Base-by-base conservation (phyloP, 30 jellyfish, hydroid and myxozoan species). In the Aurelia aurita complex sp. Pacific region DNA sequence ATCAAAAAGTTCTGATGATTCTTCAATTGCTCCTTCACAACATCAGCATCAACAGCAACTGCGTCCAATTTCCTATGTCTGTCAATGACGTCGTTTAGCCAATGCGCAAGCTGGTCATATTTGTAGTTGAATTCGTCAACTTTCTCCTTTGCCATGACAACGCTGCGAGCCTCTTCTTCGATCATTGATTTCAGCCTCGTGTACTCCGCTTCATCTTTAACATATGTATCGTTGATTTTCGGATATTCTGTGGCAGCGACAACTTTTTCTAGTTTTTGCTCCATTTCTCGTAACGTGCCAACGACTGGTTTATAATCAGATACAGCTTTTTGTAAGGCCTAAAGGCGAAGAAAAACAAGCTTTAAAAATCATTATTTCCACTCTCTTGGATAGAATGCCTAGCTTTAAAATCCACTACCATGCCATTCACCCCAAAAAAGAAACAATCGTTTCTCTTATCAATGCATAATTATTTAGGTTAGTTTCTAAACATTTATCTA, bases 111-210 rank as follows among this genome's bases (percentile, higher is more conserved):
- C 36, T 81, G 81, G 66, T 73, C 97, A 61, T 73, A 64, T 12
- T 85, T 73, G 34, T 29, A 50, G 46, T 94, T 91, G 64, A 94
- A 94, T 15, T 57, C 92, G 14, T 87, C 96, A 33, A 94, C 96
- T 73, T 94, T 94, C 83, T 94, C 98, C 13, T 84, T 81, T 7
- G 94, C 97, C 98, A 94, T 94, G 69, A 94, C 78, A 65, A 80
- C 67, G 19, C 87, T 94, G 2, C 97, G 89, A 2, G 97, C 96
- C 55, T 74, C 73, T 43, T 94, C 93, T 32, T 94, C 98, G 53
- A 79, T 79, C 19, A 60, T 69, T 16, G 79, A 80, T 69, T 94
- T 88, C 82, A 94, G 66, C 51, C 64, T 74, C 73, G 87, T 80
- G 75, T 67, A 94, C 66, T 80, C 80, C 46, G 72, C 96, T 54